These are phyloP conservation scores for Pipra filicauda DNA, from an alignment of 2,113 vertebrate genomes.

Conservation along the genomic window DNA sequence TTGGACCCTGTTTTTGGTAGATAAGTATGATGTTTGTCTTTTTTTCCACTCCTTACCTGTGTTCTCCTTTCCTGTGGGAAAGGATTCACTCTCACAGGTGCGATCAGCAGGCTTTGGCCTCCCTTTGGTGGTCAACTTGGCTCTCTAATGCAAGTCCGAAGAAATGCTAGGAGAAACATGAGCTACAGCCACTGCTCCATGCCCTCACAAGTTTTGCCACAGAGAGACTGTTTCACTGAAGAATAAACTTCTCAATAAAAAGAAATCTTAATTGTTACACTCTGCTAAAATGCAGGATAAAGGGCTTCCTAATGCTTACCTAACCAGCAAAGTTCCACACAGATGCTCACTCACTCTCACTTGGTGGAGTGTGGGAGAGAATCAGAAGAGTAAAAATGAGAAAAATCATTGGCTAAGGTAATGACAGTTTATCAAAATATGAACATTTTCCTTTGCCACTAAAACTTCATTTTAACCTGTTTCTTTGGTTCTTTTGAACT, in stretches of 20 bases:
- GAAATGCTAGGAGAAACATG: not conserved
- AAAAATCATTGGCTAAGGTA: not conserved
- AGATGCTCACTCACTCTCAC: not conserved
- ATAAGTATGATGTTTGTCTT: not conserved
- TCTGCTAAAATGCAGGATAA: not conserved
- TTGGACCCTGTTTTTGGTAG: not conserved
- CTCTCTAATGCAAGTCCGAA: not conserved
- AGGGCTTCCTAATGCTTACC: not conserved
- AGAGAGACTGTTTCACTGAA: not conserved
- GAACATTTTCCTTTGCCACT: not conserved
- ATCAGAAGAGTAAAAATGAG: not conserved
- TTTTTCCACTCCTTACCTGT: not conserved
- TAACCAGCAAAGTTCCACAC: not conserved
- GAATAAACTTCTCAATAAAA: not conserved
- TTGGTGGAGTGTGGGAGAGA: not conserved
- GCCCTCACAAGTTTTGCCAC: not conserved
- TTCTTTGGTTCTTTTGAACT: not conserved
- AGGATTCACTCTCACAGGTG: not conserved
- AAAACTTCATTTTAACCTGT: not conserved
- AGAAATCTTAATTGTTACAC: not conserved
- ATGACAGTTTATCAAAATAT: not conserved
- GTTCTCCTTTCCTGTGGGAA: not conserved
- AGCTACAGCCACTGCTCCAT: fast-evolving
- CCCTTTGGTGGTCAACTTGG: not conserved
- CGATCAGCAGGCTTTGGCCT: not conserved